These are phyloP conservation scores for Sebastes hopkinsi DNA, from an alignment of 2,797 vertebrate genomes.

Conservation along the genomic window DNA sequence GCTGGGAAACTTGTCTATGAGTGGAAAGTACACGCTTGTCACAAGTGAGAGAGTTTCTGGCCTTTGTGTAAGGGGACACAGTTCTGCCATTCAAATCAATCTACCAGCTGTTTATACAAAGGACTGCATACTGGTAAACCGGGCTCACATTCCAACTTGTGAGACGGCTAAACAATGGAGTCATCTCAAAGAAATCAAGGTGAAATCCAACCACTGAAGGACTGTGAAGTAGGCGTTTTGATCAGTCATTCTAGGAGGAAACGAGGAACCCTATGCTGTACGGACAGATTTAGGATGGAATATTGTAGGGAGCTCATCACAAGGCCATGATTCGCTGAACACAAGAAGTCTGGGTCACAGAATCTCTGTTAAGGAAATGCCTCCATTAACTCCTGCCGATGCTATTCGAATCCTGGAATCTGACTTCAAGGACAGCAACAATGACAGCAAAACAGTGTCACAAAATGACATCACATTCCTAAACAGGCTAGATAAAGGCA, in stretches of 20 bases:
- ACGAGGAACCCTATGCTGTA: neutral
- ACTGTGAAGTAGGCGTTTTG: too few relatives aligned
- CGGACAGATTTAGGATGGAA: neutral
- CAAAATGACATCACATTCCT: neutral
- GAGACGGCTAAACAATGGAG: too few relatives aligned
- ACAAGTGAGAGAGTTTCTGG: neutral
- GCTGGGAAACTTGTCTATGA: neutral
- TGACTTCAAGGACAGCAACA: neutral
- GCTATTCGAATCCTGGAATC: neutral
- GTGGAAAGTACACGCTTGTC: neutral
- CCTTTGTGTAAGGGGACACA: neutral
- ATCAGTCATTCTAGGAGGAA: neutral
- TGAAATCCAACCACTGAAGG: too few relatives aligned
- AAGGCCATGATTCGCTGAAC: neutral
- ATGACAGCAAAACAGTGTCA: neutral
- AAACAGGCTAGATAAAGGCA: neutral
- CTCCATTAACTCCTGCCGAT: neutral
- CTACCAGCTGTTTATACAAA: neutral
- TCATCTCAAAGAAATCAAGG: too few relatives aligned
- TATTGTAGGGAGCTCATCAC: neutral
- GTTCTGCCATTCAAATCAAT: neutral
- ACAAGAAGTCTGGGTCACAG: neutral
- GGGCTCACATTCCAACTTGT: too few relatives aligned
- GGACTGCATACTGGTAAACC: too few relatives aligned
- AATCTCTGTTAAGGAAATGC: neutral